phyloP scores from a whole-genome alignment of 2,888 invertebrate species.

The Coremacera marginata region DNA sequence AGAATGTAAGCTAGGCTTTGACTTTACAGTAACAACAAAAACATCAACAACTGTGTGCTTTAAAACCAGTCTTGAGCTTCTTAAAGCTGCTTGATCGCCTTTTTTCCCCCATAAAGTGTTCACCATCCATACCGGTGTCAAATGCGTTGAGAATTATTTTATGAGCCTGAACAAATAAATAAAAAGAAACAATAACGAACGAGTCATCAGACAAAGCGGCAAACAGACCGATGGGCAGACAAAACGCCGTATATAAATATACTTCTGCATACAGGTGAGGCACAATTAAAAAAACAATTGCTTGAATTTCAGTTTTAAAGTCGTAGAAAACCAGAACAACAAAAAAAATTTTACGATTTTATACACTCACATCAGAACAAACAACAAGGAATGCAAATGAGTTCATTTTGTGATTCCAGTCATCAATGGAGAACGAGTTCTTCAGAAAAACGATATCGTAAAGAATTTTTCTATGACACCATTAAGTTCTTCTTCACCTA shows the following conservation, averaged over 20 bases:
- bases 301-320: background rate
- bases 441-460: no score
- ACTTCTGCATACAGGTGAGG: background rate
- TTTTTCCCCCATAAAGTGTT: background rate
- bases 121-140: background rate
- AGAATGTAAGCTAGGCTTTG: background rate
- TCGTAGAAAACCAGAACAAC: background rate
- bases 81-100: background rate
- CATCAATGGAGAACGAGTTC: no score
- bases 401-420: no score
- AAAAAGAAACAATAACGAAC: background rate
- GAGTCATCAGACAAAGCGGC: background rate
- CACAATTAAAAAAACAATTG: background rate
- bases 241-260: background rate
- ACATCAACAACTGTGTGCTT: constrained; percentile 3
- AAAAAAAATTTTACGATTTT: no score
- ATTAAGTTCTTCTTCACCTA: no score
- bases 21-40: constrained; percentile 5
- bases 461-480: no score
- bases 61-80: constrained; percentile 26
- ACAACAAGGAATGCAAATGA: no score
- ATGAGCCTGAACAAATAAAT: constrained; percentile 2
- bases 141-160: constrained; percentile 22
- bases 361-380: no score
- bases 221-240: background rate